phyloP scores from a whole-genome alignment of 2,888 invertebrate species.

The Trisateles emortualis region DNA sequence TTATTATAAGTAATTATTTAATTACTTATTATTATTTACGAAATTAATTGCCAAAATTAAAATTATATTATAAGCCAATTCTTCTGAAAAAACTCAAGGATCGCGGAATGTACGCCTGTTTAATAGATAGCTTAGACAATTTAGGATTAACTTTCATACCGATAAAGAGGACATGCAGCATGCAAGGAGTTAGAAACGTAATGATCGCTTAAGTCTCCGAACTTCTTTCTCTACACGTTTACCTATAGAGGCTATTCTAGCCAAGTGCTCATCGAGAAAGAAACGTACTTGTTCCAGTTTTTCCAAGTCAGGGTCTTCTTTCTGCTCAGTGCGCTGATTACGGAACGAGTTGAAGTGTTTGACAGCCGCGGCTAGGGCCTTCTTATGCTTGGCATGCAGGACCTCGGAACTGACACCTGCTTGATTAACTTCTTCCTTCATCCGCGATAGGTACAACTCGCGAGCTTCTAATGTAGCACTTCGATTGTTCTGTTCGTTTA shows the following conservation, averaged over 20 bases:
- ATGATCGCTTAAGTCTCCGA: slow-evolving; percentile 6
- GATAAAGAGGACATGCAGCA: too few relatives aligned
- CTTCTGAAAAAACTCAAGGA: too few relatives aligned
- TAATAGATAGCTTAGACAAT: too few relatives aligned
- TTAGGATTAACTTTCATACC: too few relatives aligned
- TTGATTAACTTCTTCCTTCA: slow-evolving; percentile 7
- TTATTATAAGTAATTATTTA: too few relatives aligned
- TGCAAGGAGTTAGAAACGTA: slow-evolving; percentile 8
- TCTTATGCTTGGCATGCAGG: slow-evolving; percentile 7
- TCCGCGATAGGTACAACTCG: slow-evolving; percentile 12
- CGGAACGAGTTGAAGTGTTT: slow-evolving; percentile 16
- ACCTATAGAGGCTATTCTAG: slow-evolving; percentile 5
- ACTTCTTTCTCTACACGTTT: neutral
- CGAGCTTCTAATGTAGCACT: slow-evolving; percentile 14
- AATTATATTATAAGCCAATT: too few relatives aligned
- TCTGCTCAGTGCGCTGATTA: slow-evolving; percentile 10
- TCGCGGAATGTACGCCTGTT: too few relatives aligned
- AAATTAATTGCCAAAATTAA: too few relatives aligned
- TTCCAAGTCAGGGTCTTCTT: slow-evolving; percentile 9
- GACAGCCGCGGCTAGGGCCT: slow-evolving; percentile 7
- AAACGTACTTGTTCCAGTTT: slow-evolving; percentile 10
- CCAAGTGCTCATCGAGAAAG: slow-evolving; percentile 9
- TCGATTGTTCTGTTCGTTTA: slow-evolving; percentile 25
- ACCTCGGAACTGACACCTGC: slow-evolving; percentile 9
- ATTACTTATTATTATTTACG: too few relatives aligned